Conservation (phyloP, 2,888 invertebrate genomes). For the Heteromyza rotundicornis region DNA sequence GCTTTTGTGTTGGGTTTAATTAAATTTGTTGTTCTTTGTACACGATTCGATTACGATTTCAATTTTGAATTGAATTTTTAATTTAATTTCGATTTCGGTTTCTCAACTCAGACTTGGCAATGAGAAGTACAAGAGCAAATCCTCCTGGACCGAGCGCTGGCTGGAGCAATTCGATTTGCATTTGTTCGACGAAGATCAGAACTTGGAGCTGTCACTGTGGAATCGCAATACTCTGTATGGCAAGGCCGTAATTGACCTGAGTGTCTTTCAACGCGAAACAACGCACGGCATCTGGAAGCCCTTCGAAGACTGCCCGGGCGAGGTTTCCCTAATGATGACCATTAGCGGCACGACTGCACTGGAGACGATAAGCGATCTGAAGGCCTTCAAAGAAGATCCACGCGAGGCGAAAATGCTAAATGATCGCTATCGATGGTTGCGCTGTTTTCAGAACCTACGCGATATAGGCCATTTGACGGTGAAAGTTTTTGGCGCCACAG, state of each 20-base stretch:
- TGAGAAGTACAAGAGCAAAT: constrained; percentile 97
- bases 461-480: constrained; percentile 95
- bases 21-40: neutral
- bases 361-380: constrained; percentile 90
- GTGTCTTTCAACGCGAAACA: constrained; percentile 82
- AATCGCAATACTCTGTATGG: constrained; percentile 59
- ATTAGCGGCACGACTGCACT: constrained; percentile 94
- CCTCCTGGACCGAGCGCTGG: constrained; percentile 88
- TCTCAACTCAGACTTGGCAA: constrained; percentile 88
- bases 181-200: constrained; percentile 92
- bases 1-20: too few relatives aligned
- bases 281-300: constrained; percentile 91
- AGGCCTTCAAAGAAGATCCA: constrained; percentile 82
- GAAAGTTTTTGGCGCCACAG: constrained; percentile 86
- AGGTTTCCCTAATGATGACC: constrained; percentile 87
- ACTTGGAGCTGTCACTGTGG: constrained; percentile 90
- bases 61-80: neutral
- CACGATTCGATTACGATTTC: neutral
- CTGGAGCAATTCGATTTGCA: constrained; percentile 97
- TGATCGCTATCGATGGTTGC: constrained; percentile 66
- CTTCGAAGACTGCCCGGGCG: constrained; percentile 85
- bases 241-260: constrained; percentile 86
- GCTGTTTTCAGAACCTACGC: constrained; percentile 74
- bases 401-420: constrained; percentile 71
- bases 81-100: neutral